Evolutionary conservation across 2,888 invertebrate species (phyloP), one percentile per base, ranked within the genome.

Genomic region (Phaonia tiefii): DNA sequence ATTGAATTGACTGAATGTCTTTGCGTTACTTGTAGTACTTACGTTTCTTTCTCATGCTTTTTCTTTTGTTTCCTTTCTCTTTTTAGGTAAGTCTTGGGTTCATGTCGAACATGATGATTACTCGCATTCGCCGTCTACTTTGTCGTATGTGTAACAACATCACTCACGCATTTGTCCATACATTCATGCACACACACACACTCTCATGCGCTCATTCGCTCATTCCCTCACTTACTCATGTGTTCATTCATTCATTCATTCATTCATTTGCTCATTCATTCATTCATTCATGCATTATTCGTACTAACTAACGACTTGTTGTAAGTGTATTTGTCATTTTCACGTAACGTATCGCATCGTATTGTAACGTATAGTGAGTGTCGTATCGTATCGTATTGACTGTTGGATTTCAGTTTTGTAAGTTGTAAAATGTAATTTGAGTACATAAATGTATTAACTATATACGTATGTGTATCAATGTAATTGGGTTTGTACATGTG

Each of bases 31-130:
- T 31, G 31, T 5, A 31, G 31, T n/a, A n/a, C n/a, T 31, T 31
- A 31, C 31, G 31, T 31, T 31, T 31, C 31, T 31, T 31, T 31
- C 31, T 31, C 31, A 31, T 31, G 31, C 31, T 8, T 31, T 37
- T 54, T 72, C 51, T 60, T 46, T 73, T 76, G 49, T 58, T 46
- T 63, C 46, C n/a, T 42, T 11, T 73, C 39, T 70, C 44, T 46
- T 81, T 81, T 65, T 75, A 81, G 81, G 81, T 81, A 81, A 81
- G 81, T 79, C 56, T 71, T 31, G 70, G 37, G 69, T 63, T 74
- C 22, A 74, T 56, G 63, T 46, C 44, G 72, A 58, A 31, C 46
- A 31, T 15, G 46, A 51, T 37, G 46, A 46, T 46, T 17, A 20
- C 17, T 17, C 4, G 15, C 15, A 39, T 51, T 15, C 31, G 31